phyloP scores from a whole-genome alignment of 2,888 invertebrate genomes.

The Lydus trimaculatus region DNA sequence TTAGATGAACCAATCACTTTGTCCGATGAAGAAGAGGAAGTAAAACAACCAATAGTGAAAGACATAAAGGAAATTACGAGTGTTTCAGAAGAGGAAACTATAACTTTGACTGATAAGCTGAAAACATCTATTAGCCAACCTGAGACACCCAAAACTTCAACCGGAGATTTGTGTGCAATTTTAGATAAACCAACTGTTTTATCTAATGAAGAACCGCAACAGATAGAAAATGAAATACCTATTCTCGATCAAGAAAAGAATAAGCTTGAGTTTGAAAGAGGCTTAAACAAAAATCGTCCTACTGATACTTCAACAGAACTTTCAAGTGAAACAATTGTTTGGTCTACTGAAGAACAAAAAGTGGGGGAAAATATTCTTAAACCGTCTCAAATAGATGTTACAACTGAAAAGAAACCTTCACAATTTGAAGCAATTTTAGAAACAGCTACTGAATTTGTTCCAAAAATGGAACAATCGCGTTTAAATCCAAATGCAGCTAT shows the following conservation, averaged over 20 bases:
- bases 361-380: slow-evolving; percentile 39
- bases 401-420: slow-evolving; percentile 20
- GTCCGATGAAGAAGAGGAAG: slow-evolving; percentile 10
- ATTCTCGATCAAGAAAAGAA: slow-evolving; percentile 4
- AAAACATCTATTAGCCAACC: slow-evolving; percentile 11
- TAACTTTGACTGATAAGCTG: too few species aligned
- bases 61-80: not conserved
- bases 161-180: not conserved
- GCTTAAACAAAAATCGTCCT: slow-evolving; percentile 38
- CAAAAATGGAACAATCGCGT: slow-evolving; percentile 50
- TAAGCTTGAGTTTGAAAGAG: too few species aligned
- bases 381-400: slow-evolving; percentile 15
- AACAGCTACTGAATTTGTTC: slow-evolving; percentile 51
- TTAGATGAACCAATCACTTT: slow-evolving; percentile 30
- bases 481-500: slow-evolving; percentile 58
- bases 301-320: slow-evolving; percentile 37
- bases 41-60: not conserved
- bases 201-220: slow-evolving; percentile 14
- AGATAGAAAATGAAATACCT: not conserved
- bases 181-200: slow-evolving; percentile 1
- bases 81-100: not conserved
- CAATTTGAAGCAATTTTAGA: slow-evolving; percentile 7
- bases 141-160: not conserved
- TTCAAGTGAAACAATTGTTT: slow-evolving; percentile 45
- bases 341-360: slow-evolving; percentile 46